Conservation (phyloP, 2,113 vertebrate species). For the Macquaria australasica region DNA sequence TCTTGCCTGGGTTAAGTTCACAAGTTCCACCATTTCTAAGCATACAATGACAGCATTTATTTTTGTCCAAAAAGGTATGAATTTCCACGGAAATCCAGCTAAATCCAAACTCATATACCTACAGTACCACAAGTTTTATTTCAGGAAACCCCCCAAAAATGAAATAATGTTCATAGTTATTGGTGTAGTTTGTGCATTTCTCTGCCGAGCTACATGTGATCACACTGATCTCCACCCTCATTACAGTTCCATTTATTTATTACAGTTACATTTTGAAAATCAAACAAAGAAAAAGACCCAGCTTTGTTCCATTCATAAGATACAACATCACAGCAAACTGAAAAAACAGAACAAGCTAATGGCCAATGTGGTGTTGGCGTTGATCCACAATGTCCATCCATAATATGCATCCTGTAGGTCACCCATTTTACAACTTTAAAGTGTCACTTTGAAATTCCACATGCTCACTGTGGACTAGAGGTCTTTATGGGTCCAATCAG, state of each 20-base stretch:
- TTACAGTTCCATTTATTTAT: slow-evolving; percentile 42
- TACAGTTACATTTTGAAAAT: slow-evolving; percentile 43
- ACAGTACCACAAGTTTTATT: slow-evolving; percentile 16
- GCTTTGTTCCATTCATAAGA: slow-evolving; percentile 21
- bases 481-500: neutral
- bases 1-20: neutral
- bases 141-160: slow-evolving; percentile 8
- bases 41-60: slow-evolving; percentile 25
- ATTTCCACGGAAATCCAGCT: slow-evolving; percentile 13
- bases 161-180: neutral
- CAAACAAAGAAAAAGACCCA: slow-evolving; percentile 26
- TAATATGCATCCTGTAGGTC: neutral
- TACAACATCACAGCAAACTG: slow-evolving; percentile 48
- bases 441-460: neutral
- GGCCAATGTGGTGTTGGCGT: slow-evolving; percentile 5
- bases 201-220: neutral
- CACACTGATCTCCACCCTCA: neutral
- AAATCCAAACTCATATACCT: slow-evolving; percentile 12
- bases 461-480: neutral
- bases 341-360: slow-evolving; percentile 19
- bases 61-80: slow-evolving; percentile 21
- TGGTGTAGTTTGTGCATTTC: slow-evolving; percentile 6
- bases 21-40: neutral
- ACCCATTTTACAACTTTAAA: neutral
- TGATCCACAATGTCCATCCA: neutral